Evolutionary conservation across 2,888 invertebrate genomes (phyloP).

Genomic region (Patella pellucida): DNA sequence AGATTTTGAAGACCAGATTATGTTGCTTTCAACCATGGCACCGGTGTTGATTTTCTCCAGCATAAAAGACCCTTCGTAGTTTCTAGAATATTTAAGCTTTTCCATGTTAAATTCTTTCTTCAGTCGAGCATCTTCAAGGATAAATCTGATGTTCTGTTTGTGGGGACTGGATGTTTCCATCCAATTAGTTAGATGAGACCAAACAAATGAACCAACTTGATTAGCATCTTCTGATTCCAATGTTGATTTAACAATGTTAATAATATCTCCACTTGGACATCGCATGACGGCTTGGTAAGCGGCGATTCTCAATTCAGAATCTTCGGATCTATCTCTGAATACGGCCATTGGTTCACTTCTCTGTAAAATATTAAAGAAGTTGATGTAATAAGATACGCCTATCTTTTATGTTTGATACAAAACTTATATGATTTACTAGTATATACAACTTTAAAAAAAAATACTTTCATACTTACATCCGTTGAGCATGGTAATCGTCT

Average conservation of each 20-base stretch:
- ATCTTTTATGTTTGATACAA: too few species aligned
- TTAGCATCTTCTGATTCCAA: constrained; percentile 55
- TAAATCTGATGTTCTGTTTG: constrained; percentile 85
- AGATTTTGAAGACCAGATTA: constrained; percentile 68
- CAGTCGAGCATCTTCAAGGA: constrained; percentile 85
- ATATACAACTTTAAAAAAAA: too few species aligned
- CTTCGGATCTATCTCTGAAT: constrained; percentile 80
- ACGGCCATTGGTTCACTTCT: constrained; percentile 74
- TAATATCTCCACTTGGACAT: constrained; percentile 84
- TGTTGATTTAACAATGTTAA: constrained; percentile 78
- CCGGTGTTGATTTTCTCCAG: constrained; percentile 85
- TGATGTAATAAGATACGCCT: too few species aligned
- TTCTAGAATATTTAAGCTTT: constrained; percentile 90
- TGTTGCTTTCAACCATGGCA: constrained; percentile 64
- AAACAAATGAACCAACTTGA: constrained; percentile 95
- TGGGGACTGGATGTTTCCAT: constrained; percentile 87
- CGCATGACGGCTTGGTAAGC: constrained; percentile 91
- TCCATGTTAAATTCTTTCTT: constrained; percentile 87
- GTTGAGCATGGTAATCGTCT: constrained; percentile 79
- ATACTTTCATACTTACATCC: constrained; percentile 55
- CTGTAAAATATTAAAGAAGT: constrained; percentile 37
- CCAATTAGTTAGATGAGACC: constrained; percentile 92
- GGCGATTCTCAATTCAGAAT: constrained; percentile 87
- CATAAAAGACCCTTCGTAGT: constrained; percentile 84
- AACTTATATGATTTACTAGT: too few species aligned